Base-by-base conservation (phyloP, 2,888 invertebrate genomes). In the Dynastes grantii region DNA sequence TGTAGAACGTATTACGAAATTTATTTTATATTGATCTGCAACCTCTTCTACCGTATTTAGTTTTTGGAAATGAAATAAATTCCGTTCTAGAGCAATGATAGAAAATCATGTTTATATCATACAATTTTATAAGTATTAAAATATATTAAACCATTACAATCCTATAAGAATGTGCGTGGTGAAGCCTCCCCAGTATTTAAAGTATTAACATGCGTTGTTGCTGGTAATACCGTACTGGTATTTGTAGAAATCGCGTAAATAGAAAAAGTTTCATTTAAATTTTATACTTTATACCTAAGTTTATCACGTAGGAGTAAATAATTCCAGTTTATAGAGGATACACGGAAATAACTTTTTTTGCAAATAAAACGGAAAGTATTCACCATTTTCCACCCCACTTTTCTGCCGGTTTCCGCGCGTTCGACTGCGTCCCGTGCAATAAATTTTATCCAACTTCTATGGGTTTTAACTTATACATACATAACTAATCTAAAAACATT, bases 331-430 rank as follows among this genome's bases (percentile, higher is more conserved):
- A 73, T 58, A 37, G 32, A 22, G 58, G 37, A 73, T 73, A 58
- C 73, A 32, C 73, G 73, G 58, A 58, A 73, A 55, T 58, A 73
- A 73, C 73, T 67, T 73, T 70, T 70, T 73, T 73, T 73, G 58
- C 73, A 73, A 61, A 73, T 73, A 73, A 73, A 73, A 73, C 73
- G 73, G 58, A 73, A 73, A 73, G 73, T 58, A 73, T 73, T 58
- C 58, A 37, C 49, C 22, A 16, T 58, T 37, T 22, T 58, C 27
- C 58, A 37, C 37, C 71, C 32, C 37, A 37, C 58, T 58, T 71
- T 73, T 22, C 40, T 61, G 8, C 11, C 58, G 40, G 40, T 58
- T 70, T 73, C 58, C 55, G 16, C 55, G 55, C 55, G 73, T 73
- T 40, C 73, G 29, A 71, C 67, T 49, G 37, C 37, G 16, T 37